phyloP scores from a whole-genome alignment of 2,113 vertebrate species.

The Urocolius indicus region DNA sequence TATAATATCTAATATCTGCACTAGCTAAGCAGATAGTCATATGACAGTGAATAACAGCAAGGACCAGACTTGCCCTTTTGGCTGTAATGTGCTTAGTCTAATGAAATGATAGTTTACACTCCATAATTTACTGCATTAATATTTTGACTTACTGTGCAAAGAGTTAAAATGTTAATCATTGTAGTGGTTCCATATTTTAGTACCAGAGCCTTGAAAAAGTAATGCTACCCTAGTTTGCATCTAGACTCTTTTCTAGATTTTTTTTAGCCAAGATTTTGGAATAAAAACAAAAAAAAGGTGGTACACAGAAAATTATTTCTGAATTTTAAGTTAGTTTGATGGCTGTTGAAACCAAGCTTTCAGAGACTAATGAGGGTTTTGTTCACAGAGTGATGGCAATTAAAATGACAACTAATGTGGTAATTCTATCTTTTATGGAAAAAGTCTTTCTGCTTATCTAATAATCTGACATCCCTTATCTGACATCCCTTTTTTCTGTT shows the following conservation, averaged over 20 bases:
- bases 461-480: too few relatives aligned
- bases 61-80: not conserved
- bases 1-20: not conserved
- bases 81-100: not conserved
- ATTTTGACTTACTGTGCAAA: not conserved
- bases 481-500: too few relatives aligned
- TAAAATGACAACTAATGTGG: not conserved
- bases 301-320: not conserved
- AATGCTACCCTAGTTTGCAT: not conserved
- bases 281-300: not conserved
- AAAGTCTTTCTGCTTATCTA: not conserved
- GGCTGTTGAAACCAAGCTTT: not conserved
- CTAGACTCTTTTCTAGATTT: not conserved
- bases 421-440: not conserved
- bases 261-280: not conserved
- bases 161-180: not conserved
- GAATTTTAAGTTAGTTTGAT: not conserved
- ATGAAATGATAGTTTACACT: not conserved
- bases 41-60: not conserved
- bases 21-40: not conserved
- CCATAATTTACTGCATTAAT: not conserved
- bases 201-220: not conserved
- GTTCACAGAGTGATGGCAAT: not conserved
- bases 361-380: conserved; percentile 1
- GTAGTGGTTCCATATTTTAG: not conserved